Base-by-base conservation (phyloP, 2,797 vertebrate genomes). In the Anolis apletophallus region DNA sequence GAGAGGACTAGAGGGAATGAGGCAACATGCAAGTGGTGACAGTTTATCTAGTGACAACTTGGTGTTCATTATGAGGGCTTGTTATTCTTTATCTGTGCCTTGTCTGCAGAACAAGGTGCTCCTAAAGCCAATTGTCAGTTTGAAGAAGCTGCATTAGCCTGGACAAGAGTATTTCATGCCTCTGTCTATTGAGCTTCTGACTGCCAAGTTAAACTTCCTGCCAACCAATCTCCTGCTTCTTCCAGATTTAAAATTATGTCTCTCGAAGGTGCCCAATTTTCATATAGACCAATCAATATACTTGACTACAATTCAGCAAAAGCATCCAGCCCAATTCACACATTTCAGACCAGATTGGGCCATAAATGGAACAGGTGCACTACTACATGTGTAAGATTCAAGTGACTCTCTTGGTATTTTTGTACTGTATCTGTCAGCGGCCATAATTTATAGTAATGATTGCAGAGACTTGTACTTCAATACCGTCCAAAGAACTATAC, bases 31-130 rank as follows among this genome's bases (percentile, higher is more conserved):
- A 90, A 94, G 95, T 95, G 95, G 95, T 94, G 96, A 97, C 95
- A 97, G 96, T 96, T 96, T 96, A 96, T 97, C 96, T 96, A 90
- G 83, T 90, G 91, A 94, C 90, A 94, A 89, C 83, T 82, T 94
- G 90, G 90, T 90, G 85, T 91, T 96, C 94, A 79, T 96, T 94
- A 95, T 95, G 94, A 95, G 94, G 85, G 86, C 93, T 92, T 92
- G 89, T 84, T 91, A 94, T 87, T 83, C 91, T 93, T 96, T 96
- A 96, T 96, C 96, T 95, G 93, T 13, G 2, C 80, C 95, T 96
- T 96, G 95, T 96, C 96, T 93, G 64, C 95, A 94, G 94, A 93
- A 91, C 90, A 92, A 93, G 93, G 94, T 93, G 92, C 92, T 91
- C 91, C 29, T 78, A 90, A 92, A 76, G 21, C 91, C 76, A 87